Percentiles rank a stretch among this genome's conserved stretches.
phyloP scores from a whole-genome alignment of 2,113 vertebrate species.

The Neotoma lepida region DNA sequence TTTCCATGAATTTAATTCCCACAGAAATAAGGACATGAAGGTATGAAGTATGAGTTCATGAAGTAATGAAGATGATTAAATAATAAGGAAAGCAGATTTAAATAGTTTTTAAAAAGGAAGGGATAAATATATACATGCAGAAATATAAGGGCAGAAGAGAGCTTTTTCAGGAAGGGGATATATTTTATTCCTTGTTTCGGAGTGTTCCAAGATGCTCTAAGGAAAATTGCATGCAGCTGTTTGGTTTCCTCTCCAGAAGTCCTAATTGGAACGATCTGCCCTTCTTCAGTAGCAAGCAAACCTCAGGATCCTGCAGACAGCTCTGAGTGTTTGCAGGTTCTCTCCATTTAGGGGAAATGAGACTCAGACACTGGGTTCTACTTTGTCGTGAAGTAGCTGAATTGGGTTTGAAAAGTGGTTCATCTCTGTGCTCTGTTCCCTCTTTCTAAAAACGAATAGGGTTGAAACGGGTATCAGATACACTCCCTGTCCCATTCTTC shows the following conservation, averaged over 20 bases:
- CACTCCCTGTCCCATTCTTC: not conserved
- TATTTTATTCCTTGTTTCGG: constrained; percentile 47
- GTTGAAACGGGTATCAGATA: not conserved
- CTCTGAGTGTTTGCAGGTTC: constrained; percentile 2
- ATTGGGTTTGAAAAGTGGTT: constrained; percentile 38
- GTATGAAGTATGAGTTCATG: not conserved
- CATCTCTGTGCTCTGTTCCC: not conserved
- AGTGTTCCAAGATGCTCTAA: constrained; percentile 55
- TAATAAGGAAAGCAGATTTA: not conserved
- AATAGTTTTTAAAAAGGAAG: not conserved
- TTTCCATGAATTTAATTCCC: constrained; percentile 7
- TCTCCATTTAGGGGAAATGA: not conserved
- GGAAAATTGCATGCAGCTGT: constrained; percentile 60
- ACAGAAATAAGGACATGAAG: not conserved
- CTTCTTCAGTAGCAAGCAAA: not conserved
- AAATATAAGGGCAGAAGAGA: constrained; percentile 12
- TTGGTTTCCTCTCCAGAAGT: constrained; percentile 40
- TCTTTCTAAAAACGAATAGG: constrained; percentile 13
- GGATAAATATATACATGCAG: not conserved
- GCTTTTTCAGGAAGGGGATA: constrained; percentile 19
- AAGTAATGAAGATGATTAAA: constrained; percentile 7
- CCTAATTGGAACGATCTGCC: constrained; percentile 15
- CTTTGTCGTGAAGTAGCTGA: not conserved
- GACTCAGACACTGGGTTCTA: not conserved
- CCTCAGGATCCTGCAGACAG: not conserved